Conservation (phyloP, 92 coral and sea anemone species). For the Bergia sp. region DNA sequence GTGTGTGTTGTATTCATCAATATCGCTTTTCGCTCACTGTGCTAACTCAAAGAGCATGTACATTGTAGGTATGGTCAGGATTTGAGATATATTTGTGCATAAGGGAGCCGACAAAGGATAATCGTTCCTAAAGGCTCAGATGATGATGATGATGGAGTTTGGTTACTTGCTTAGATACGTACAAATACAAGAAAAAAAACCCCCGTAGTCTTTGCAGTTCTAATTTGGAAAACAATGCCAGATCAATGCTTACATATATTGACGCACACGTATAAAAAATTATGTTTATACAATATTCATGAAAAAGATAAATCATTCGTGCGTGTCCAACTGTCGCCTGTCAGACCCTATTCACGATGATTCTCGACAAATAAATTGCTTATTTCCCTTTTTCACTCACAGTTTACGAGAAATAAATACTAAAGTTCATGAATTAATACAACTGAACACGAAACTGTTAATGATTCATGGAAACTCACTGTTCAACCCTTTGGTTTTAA, state of each 20-base stretch:
- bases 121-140: background rate
- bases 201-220: background rate
- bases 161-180: background rate
- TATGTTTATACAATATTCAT: background rate
- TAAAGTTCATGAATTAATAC: no score
- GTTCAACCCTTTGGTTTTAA: no score
- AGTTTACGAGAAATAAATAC: background rate
- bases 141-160: no score
- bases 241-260: no score
- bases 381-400: background rate
- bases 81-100: background rate
- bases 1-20: background rate
- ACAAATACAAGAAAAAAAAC: background rate
- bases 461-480: no score
- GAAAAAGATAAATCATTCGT: background rate
- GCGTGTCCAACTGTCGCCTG: background rate
- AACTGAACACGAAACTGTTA: no score
- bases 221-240: background rate
- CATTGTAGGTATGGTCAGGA: background rate
- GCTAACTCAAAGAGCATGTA: background rate
- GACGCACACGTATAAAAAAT: no score
- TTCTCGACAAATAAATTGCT: no score
- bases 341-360: background rate
- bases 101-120: background rate
- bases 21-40: background rate